Conservation (phyloP, 2,888 invertebrate genomes). For the Taphrorychus bicolor region DNA sequence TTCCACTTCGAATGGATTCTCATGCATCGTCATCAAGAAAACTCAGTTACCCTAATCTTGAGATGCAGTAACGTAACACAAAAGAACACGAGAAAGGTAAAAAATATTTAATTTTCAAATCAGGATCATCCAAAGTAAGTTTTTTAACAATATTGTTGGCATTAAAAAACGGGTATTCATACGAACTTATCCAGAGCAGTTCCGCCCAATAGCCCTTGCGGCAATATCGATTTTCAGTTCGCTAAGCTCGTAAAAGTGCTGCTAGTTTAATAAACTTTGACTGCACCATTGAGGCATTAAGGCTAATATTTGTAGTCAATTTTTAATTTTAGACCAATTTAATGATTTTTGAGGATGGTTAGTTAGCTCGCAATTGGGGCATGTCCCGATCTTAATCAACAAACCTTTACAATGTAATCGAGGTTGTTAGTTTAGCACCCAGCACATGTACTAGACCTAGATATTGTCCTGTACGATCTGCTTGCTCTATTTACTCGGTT, state of each 20-base stretch:
- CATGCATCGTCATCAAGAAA: too few relatives aligned
- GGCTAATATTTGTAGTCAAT: too few relatives aligned
- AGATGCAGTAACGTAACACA: too few relatives aligned
- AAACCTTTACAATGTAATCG: neutral
- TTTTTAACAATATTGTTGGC: too few relatives aligned
- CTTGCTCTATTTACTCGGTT: neutral
- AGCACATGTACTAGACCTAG: neutral
- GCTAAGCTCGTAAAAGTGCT: constrained; percentile 26
- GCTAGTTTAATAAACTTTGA: constrained; percentile 12
- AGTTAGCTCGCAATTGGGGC: neutral
- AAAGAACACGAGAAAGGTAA: too few relatives aligned
- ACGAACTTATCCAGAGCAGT: neutral
- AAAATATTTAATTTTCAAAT: too few relatives aligned
- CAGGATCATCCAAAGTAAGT: too few relatives aligned
- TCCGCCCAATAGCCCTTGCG: neutral
- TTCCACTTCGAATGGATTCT: too few relatives aligned
- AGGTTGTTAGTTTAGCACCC: neutral
- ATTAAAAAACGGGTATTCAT: neutral
- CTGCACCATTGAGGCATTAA: neutral
- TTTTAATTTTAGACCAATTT: too few relatives aligned
- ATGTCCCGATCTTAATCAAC: neutral
- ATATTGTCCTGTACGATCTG: neutral
- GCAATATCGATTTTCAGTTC: constrained; percentile 24
- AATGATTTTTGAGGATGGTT: too few relatives aligned
- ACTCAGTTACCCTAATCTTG: too few relatives aligned